phyloP scores from a whole-genome alignment of 2,888 invertebrate genomes.

The Iselma pallidipennis region DNA sequence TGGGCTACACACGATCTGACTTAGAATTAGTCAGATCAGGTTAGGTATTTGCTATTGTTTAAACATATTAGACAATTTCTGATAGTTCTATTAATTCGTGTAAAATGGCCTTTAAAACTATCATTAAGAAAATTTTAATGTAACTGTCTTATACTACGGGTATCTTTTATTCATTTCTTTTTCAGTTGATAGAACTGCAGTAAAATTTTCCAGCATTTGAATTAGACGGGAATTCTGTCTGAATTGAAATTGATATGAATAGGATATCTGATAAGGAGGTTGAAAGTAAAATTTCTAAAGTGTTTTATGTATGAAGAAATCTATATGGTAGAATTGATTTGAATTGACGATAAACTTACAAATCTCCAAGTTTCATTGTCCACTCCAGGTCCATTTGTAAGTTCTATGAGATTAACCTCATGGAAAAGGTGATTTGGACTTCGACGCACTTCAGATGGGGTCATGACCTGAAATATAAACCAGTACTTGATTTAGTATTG shows the following conservation, averaged over 20 bases:
- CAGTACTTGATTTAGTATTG: slow-evolving; percentile 31
- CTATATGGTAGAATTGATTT: neutral
- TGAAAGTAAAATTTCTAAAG: neutral
- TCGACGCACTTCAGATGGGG: slow-evolving; percentile 65
- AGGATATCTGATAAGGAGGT: neutral
- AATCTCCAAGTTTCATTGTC: slow-evolving; percentile 56
- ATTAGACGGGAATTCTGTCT: neutral
- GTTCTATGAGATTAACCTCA: slow-evolving; percentile 63
- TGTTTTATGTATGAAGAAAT: neutral
- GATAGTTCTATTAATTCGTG: too few relatives aligned
- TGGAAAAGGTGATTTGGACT: slow-evolving; percentile 67
- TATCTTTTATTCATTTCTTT: too few relatives aligned
- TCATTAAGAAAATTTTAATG: too few relatives aligned
- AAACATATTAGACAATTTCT: too few relatives aligned
- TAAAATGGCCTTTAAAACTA: too few relatives aligned
- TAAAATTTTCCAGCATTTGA: too few relatives aligned
- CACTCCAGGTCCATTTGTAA: slow-evolving; percentile 56
- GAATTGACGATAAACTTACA: slow-evolving; percentile 44
- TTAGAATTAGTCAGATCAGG: too few relatives aligned
- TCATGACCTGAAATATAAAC: slow-evolving; percentile 61
- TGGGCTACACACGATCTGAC: too few relatives aligned
- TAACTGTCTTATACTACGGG: too few relatives aligned
- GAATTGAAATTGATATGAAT: neutral
- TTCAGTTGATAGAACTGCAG: too few relatives aligned
- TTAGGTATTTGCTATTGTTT: too few relatives aligned